Base-by-base conservation (phyloP, 2,888 invertebrate genomes). In the Agonopterix alstromeriana region DNA sequence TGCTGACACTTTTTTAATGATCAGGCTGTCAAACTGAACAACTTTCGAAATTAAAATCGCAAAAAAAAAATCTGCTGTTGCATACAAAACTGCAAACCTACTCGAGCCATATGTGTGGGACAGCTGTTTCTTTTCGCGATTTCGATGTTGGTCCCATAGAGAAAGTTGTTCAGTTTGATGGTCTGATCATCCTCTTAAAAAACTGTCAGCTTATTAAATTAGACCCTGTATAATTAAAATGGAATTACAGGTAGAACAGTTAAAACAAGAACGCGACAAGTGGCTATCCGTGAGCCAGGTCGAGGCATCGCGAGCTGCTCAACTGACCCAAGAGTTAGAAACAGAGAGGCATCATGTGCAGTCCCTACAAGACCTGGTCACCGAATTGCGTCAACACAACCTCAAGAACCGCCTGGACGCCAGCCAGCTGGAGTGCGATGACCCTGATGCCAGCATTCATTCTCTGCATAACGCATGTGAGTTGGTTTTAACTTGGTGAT, bases 361-460 rank as follows among this genome's bases (percentile, higher is more conserved):
- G 2, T 67, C 78, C 0, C 61, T 86, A 7, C 65, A 61, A 14
- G 87, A 87, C 12, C 60, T 87, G 4, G 67, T 88, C 0, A 49
- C 61, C 0, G 88, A 88, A 43, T 58, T 88, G 11, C 57, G 72
- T 1, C 81, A 79, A 45, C 84, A 87, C 46, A 73, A 82, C 46
- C 65, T 66, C 8, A 66, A 74, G 3, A 85, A 85, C 47, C 57
- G 70, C 2, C 49, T 84, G 0, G 82, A 86, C 49, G 55, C 73
- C 10, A 87, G 85, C 54, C 69, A 70, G 44, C 53, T 87, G 1
- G 88, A 87, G 59, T 85, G 86, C 51, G 88, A 88, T 50, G 84
- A 88, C 48, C 71, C 73, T 9, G 81, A 87, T 55, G 57, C 77
- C 1, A 86, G 82, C 52, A 56, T 75, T 4, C 74, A 69, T 1